Conservation (phyloP, 2,113 vertebrate species). For the Seriola aureovittata region DNA sequence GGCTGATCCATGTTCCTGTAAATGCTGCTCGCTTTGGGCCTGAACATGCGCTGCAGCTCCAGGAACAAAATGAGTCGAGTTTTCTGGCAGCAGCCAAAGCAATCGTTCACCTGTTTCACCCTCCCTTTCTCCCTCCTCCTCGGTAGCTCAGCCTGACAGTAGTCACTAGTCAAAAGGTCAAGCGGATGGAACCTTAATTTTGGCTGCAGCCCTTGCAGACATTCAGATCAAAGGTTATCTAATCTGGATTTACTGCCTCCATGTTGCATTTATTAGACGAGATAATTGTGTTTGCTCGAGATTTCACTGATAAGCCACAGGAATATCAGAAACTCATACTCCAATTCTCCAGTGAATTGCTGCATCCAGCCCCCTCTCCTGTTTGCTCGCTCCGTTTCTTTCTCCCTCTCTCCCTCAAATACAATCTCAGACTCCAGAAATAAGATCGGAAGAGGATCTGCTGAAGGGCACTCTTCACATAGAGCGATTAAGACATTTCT, state of each 20-base stretch:
- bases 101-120: neutral
- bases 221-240: slow-evolving; percentile 44
- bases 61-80: slow-evolving; percentile 41
- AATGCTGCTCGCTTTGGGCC: slow-evolving; percentile 46
- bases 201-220: slow-evolving; percentile 36
- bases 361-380: slow-evolving; percentile 33
- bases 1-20: slow-evolving; percentile 53
- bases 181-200: slow-evolving; percentile 55
- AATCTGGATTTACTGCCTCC: slow-evolving; percentile 61
- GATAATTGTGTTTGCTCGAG: slow-evolving; percentile 60
- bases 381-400: neutral
- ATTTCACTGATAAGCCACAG: slow-evolving; percentile 61
- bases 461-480: slow-evolving; percentile 75
- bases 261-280: slow-evolving; percentile 68
- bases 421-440: slow-evolving; percentile 54
- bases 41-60: slow-evolving; percentile 46
- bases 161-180: slow-evolving; percentile 65
- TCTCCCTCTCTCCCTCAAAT: slow-evolving; percentile 36
- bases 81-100: slow-evolving; percentile 23
- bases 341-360: slow-evolving; percentile 46
- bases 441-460: slow-evolving; percentile 58
- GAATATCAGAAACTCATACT: slow-evolving; percentile 67
- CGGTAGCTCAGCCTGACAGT: slow-evolving; percentile 19
- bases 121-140: neutral
- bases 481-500: slow-evolving; percentile 73